These are phyloP conservation scores for Anas bernieri DNA, from an alignment of 2,797 vertebrate genomes.

Conservation along the genomic window DNA sequence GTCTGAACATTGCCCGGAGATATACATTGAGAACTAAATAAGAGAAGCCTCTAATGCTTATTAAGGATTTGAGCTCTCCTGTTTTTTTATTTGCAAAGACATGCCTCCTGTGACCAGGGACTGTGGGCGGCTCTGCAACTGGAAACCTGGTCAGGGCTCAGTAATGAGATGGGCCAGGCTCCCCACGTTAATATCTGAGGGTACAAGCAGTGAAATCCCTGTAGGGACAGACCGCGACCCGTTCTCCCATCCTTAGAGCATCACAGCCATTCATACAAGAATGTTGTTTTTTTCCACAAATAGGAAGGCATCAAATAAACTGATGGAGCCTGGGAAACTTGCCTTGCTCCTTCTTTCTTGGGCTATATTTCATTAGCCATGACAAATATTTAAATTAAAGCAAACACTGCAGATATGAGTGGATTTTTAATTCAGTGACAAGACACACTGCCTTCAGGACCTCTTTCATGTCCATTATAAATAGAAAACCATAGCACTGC, in stretches of 20 bases:
- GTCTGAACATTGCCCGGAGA: slow-evolving; percentile 42
- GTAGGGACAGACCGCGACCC: background rate
- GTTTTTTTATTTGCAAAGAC: background rate
- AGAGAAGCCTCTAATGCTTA: background rate
- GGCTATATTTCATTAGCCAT: background rate
- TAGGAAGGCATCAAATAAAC: background rate
- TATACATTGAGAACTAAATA: slow-evolving; percentile 10
- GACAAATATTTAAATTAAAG: slow-evolving; percentile 27
- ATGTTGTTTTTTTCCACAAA: background rate
- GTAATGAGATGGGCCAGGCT: background rate
- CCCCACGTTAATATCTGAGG: background rate
- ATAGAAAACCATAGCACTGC: slow-evolving; percentile 27
- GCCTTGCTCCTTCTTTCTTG: background rate
- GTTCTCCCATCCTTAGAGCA: background rate
- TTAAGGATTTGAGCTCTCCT: background rate
- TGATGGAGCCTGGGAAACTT: background rate
- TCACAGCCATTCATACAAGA: background rate
- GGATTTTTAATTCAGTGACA: slow-evolving; percentile 11
- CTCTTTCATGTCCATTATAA: slow-evolving; percentile 18
- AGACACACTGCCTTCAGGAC: slow-evolving; percentile 9
- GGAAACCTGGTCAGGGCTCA: background rate
- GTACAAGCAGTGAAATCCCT: background rate
- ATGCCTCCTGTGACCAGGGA: background rate
- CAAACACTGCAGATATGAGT: background rate
- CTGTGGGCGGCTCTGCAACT: background rate